These are phyloP conservation scores for Tribolium madens DNA, from an alignment of 1,140 invertebrate species.

Conservation along the genomic window DNA sequence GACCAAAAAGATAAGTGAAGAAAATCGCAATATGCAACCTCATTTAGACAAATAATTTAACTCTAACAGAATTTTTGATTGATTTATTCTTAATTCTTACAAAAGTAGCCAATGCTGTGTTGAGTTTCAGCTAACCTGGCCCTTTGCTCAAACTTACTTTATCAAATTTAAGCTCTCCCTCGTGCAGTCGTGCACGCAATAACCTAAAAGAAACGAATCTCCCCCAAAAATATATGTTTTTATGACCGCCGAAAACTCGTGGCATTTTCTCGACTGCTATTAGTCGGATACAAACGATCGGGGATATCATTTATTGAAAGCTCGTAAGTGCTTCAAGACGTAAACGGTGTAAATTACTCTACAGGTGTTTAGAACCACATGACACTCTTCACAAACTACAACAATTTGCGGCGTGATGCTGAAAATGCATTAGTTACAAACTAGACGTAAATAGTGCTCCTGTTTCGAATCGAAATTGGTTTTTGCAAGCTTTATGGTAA, in stretches of 20 bases:
- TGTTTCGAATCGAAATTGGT: slow-evolving; percentile 5
- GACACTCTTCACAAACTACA: slow-evolving; percentile 19
- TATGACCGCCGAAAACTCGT: slow-evolving; percentile 1
- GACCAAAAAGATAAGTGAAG: slow-evolving; percentile 8
- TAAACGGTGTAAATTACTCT: slow-evolving; percentile 36
- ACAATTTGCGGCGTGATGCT: background rate
- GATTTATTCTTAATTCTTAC: too few relatives aligned
- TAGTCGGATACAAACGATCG: background rate
- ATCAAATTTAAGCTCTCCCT: slow-evolving; percentile 16
- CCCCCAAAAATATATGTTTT: slow-evolving; percentile 19
- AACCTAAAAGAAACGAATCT: slow-evolving; percentile 6
- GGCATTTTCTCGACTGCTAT: slow-evolving; percentile 6
- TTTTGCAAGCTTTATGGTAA: slow-evolving; percentile 4
- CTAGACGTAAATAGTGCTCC: background rate
- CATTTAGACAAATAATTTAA: slow-evolving; percentile 2
- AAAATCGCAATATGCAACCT: background rate
- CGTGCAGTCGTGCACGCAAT: slow-evolving; percentile 2
- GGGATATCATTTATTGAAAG: slow-evolving; percentile 24
- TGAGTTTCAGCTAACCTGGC: background rate
- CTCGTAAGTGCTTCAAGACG: slow-evolving; percentile 24
- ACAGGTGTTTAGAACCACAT: slow-evolving; percentile 32
- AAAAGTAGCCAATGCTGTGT: background rate
- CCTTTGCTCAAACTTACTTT: background rate
- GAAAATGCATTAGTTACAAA: slow-evolving; percentile 2
- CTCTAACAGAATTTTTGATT: background rate